phyloP scores from a whole-genome alignment of 2,797 vertebrate species.

The Pangasius djambal region DNA sequence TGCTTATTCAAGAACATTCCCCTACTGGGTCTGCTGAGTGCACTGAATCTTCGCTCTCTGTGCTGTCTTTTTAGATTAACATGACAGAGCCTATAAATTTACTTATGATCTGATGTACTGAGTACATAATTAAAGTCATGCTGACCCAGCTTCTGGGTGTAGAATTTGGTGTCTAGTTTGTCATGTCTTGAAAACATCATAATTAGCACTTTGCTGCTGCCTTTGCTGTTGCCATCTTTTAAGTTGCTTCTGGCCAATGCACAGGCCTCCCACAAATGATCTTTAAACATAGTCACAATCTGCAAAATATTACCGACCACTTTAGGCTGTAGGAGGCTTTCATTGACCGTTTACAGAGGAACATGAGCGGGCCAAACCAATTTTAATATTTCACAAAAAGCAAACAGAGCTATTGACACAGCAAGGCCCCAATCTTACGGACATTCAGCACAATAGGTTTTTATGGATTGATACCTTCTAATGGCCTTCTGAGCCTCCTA shows the following conservation, averaged over 20 bases:
- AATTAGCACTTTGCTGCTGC: background rate
- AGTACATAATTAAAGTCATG: background rate
- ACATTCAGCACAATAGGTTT: background rate
- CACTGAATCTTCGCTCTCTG: background rate
- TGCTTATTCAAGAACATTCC: background rate
- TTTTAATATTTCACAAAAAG: background rate
- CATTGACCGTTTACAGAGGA: background rate
- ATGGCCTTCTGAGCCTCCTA: background rate
- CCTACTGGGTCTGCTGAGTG: background rate
- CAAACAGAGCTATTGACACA: background rate
- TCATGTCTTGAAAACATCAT: background rate
- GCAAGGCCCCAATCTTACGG: background rate
- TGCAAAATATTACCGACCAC: slow-evolving; percentile 5
- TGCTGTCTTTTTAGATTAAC: background rate
- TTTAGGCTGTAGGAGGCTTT: slow-evolving; percentile 8
- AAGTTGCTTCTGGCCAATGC: background rate
- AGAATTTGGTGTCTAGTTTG: background rate
- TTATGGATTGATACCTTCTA: no score
- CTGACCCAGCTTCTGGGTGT: background rate
- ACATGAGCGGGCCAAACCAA: background rate
- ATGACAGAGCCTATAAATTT: background rate
- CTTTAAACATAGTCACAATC: background rate
- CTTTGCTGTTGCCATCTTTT: background rate
- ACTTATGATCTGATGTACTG: background rate
- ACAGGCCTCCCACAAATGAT: slow-evolving; percentile 14